These are phyloP conservation scores for Orchestes rusci DNA, from an alignment of 2,888 invertebrate species.

Conservation along the genomic window DNA sequence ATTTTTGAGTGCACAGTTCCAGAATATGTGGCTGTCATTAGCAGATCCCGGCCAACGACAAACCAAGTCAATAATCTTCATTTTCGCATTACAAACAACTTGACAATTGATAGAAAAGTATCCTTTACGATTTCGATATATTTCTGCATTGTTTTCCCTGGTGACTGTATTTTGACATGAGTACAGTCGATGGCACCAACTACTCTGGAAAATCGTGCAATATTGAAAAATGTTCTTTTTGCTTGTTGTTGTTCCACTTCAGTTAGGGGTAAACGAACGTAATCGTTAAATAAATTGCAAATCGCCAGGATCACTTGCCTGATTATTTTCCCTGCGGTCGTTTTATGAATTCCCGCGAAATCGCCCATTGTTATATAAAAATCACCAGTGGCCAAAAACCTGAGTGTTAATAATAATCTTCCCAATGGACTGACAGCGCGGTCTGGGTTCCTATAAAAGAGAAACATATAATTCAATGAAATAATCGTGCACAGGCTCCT, in stretches of 20 bases:
- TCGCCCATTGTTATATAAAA: background rate
- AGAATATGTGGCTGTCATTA: background rate
- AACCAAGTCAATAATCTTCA: constrained; percentile 8
- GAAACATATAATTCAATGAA: no score
- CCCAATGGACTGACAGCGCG: background rate
- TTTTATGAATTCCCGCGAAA: background rate
- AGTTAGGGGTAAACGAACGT: background rate
- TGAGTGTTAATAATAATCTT: background rate
- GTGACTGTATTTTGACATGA: background rate
- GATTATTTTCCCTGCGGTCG: background rate
- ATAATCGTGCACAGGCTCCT: no score
- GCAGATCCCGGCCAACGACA: no score
- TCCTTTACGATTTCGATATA: constrained; percentile 12
- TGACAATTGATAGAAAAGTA: constrained; percentile 12
- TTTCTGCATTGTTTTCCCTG: background rate
- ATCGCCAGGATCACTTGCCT: background rate
- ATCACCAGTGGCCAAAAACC: background rate
- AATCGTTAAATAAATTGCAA: background rate
- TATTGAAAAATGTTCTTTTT: background rate
- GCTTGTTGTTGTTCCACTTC: background rate
- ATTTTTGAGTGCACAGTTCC: background rate
- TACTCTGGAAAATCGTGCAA: background rate
- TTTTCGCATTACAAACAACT: constrained; percentile 7
- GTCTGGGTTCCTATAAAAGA: background rate
- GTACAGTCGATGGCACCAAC: background rate